These are phyloP conservation scores for Myopa testacea DNA, from an alignment of 2,888 invertebrate species.

Conservation along the genomic window DNA sequence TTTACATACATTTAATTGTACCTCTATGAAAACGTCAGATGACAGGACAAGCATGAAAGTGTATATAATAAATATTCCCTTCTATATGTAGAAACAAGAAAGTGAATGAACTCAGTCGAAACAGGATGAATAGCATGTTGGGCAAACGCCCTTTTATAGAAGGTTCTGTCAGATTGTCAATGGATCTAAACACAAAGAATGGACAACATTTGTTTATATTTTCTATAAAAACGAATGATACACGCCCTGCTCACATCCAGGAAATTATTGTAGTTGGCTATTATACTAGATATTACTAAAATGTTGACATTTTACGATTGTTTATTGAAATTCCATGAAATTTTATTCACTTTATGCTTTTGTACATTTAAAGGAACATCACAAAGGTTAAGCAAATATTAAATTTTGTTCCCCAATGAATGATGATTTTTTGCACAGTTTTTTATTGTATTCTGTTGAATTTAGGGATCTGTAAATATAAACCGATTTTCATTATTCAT, in stretches of 20 bases:
- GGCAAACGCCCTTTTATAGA: neutral
- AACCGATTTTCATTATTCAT: too few relatives aligned
- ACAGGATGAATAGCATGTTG: neutral
- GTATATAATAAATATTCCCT: neutral
- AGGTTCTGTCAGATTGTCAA: neutral
- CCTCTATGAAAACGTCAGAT: neutral
- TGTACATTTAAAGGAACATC: neutral
- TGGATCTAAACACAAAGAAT: neutral
- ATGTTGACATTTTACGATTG: too few relatives aligned
- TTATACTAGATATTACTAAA: too few relatives aligned
- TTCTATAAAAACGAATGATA: neutral
- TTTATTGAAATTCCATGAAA: slow-evolving; percentile 1
- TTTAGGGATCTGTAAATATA: too few relatives aligned
- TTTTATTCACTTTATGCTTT: neutral
- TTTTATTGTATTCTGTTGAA: too few relatives aligned
- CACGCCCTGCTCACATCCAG: neutral
- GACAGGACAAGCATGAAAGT: neutral
- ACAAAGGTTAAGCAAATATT: neutral
- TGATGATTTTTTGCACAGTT: too few relatives aligned
- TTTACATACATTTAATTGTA: slow-evolving; percentile 3
- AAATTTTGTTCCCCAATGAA: neutral
- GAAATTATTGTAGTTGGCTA: too few relatives aligned
- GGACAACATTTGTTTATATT: neutral
- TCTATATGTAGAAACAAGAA: neutral
- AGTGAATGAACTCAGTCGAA: neutral